These are phyloP conservation scores for Mesembrinibis cayennensis DNA, from an alignment of 2,113 vertebrate genomes.

Conservation along the genomic window DNA sequence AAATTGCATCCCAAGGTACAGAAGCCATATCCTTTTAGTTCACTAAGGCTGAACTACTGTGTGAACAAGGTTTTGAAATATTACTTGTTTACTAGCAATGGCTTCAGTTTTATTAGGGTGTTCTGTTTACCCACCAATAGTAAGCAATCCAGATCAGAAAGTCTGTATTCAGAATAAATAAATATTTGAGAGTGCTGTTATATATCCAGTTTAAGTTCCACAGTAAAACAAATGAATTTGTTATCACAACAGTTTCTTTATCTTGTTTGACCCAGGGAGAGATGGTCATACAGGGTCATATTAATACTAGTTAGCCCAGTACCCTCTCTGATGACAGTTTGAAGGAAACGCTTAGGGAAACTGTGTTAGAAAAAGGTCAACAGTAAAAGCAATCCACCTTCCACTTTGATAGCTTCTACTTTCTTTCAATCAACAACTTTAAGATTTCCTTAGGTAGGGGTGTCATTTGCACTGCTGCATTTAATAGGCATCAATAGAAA, in stretches of 20 bases:
- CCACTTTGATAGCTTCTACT: not conserved
- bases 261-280: not conserved
- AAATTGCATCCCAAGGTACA: not conserved
- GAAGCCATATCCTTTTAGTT: not conserved
- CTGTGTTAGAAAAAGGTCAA: not conserved
- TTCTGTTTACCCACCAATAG: not conserved
- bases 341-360: not conserved
- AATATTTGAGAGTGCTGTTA: not conserved
- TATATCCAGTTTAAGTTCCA: not conserved
- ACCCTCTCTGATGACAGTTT: not conserved
- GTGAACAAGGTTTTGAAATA: not conserved
- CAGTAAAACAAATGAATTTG: not conserved
- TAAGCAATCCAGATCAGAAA: not conserved
- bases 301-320: not conserved
- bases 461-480: not conserved
- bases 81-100: not conserved
- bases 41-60: not conserved
- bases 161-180: not conserved
- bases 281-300: not conserved
- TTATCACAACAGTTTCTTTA: not conserved
- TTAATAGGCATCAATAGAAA: not conserved
- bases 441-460: not conserved
- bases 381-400: not conserved
- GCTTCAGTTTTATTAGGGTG: not conserved
- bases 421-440: not conserved